Base-by-base conservation (phyloP, 2,888 invertebrate species). In the Ormyrus thymus region DNA sequence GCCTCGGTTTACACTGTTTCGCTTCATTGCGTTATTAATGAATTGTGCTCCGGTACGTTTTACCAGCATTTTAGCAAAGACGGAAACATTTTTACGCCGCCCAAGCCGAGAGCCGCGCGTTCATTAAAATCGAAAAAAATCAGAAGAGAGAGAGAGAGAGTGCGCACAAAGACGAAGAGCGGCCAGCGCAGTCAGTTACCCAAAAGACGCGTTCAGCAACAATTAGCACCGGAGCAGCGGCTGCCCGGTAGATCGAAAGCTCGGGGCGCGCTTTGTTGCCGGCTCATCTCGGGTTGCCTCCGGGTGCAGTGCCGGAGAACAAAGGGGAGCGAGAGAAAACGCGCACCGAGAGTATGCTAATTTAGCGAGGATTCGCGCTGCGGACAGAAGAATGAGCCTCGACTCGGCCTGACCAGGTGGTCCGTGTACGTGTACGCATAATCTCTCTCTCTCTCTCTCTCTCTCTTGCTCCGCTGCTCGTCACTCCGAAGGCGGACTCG, bases 341-440 rank as follows among this genome's bases (percentile, higher is more conserved):
- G 58, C 11, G 70, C 8, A 58, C 68, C 55, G 43, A 71, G 58
- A 48, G n/a, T 84, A 84, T 85, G 85, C 84, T 86, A 86, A 87
- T 86, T 85, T 81, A 84, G 59, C 80, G 78, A 80, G 80, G 84
- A 85, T 85, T 83, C 81, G 81, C 76, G 81, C 80, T 81, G 81
- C 79, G 77, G 85, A 85, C 87, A 85, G 85, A 84, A 87, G 86
- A 87, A 86, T 86, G 86, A 87, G 83, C 78, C 76, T 82, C 83
- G 85, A 84, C 82, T 81, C 79, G 80, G 82, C 76, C 83, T 82
- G 82, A 82, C 86, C 86, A 86, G 87, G 87, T 87, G 87, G 87
- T 87, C 86, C 82, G 62, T 51, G 58, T 62, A 59, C 82, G 50
- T 13, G 48, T 43, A 43, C 58, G 58, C 46, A 51, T 11, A 55